phyloP scores from a whole-genome alignment of 1,140 invertebrate species.

The Cotesia glomerata region DNA sequence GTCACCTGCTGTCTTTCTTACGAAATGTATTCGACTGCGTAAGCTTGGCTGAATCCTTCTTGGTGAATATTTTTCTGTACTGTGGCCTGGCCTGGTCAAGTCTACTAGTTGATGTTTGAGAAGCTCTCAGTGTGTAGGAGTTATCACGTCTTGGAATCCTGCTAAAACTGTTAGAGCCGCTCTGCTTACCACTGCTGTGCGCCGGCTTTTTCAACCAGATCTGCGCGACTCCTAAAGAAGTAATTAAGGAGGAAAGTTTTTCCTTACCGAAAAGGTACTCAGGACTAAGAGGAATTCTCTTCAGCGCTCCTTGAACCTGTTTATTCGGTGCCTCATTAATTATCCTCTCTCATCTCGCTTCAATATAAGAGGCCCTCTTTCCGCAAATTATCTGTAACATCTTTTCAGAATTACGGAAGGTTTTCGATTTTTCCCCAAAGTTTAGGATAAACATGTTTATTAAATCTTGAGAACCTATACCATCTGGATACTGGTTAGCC shows the following conservation, averaged over 20 bases:
- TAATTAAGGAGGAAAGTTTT: slow-evolving; percentile 34
- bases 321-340: slow-evolving; percentile 33
- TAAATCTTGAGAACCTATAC: not conserved
- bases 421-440: slow-evolving; percentile 11
- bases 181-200: slow-evolving; percentile 5
- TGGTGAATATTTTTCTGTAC: not conserved
- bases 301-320: slow-evolving; percentile 35
- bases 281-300: slow-evolving; percentile 34
- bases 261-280: slow-evolving; percentile 40
- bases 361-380: slow-evolving; percentile 43
- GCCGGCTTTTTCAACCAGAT: slow-evolving; percentile 36
- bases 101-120: not conserved
- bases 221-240: slow-evolving; percentile 39
- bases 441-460: slow-evolving; percentile 14
- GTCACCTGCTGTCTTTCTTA: slow-evolving; percentile 25
- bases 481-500: not conserved
- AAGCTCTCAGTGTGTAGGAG: not conserved
- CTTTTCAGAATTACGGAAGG: slow-evolving; percentile 30
- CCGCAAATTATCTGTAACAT: slow-evolving; percentile 46
- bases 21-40: slow-evolving; percentile 24
- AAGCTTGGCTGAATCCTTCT: not conserved
- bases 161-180: not conserved
- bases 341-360: slow-evolving; percentile 39
- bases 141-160: not conserved
- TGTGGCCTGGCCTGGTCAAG: not conserved